Evolutionary conservation across 2,113 vertebrate genomes (phyloP).

Genomic region (Oxyura jamaicensis): DNA sequence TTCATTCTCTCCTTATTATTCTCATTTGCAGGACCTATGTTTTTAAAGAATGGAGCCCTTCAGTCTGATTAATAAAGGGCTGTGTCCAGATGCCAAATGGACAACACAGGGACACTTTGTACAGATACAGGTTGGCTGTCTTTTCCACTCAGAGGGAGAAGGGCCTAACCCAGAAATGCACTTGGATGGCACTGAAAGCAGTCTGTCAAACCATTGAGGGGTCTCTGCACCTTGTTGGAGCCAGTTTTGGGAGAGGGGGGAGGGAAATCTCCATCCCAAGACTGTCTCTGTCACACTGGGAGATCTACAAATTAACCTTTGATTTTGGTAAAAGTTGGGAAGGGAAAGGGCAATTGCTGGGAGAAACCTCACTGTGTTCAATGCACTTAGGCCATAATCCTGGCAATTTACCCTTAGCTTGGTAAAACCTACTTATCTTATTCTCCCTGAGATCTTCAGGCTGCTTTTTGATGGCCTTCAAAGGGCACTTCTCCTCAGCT

Average conservation of each 20-base stretch:
- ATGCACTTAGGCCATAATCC: accelerated
- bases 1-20: not conserved
- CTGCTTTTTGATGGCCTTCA: not conserved
- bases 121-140: not conserved
- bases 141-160: not conserved
- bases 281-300: not conserved
- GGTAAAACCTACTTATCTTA: not conserved
- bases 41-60: not conserved
- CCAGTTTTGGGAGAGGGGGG: not conserved
- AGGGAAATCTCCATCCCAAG: not conserved
- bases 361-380: not conserved
- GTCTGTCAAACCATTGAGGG: not conserved
- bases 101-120: constrained; percentile 34
- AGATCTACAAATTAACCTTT: not conserved
- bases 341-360: not conserved
- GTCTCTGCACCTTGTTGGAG: not conserved
- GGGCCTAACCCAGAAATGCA: not conserved
- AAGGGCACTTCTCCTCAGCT: not conserved
- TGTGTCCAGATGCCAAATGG: not conserved
- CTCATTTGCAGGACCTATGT: not conserved
- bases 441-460: not conserved
- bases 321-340: not conserved
- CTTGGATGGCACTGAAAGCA: not conserved
- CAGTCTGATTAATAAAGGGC: not conserved
- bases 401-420: not conserved